These are phyloP conservation scores for Strix uralensis DNA, from an alignment of 2,113 vertebrate species.

Conservation along the genomic window DNA sequence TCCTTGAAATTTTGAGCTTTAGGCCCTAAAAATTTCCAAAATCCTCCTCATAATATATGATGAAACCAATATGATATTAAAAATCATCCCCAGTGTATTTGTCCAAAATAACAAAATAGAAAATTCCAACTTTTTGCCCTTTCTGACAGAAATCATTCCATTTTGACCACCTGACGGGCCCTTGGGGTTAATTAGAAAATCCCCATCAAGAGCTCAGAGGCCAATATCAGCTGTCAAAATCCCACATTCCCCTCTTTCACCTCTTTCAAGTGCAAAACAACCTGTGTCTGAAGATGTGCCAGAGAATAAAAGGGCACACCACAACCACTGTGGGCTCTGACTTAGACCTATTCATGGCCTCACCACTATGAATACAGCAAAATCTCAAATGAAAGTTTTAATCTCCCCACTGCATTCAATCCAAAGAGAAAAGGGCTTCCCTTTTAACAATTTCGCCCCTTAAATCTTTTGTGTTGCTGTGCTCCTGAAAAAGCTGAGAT, in stretches of 20 bases:
- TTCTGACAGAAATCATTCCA: conserved; percentile 71
- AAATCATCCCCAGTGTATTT: not conserved
- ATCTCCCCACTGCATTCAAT: conserved; percentile 84
- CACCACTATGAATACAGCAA: conserved; percentile 83
- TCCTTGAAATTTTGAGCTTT: not conserved
- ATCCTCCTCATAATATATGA: not conserved
- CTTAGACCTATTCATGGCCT: conserved; percentile 75
- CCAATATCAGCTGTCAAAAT: conserved; percentile 84
- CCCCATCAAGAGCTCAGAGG: conserved; percentile 80
- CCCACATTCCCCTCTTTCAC: conserved; percentile 76
- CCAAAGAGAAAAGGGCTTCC: conserved; percentile 83
- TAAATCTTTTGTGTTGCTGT: conserved; percentile 80
- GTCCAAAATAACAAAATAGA: not conserved
- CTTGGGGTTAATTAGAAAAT: conserved; percentile 85
- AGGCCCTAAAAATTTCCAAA: not conserved
- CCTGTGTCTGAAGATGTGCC: conserved; percentile 82
- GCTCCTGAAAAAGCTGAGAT: conserved; percentile 81
- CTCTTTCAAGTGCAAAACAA: conserved; percentile 87
- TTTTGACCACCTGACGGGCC: conserved; percentile 78
- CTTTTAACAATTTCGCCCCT: conserved; percentile 86
- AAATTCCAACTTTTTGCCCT: conserved; percentile 74
- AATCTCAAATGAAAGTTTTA: conserved; percentile 88
- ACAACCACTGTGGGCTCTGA: conserved; percentile 75
- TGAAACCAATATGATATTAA: not conserved
- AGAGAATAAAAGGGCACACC: conserved; percentile 81